Conservation (phyloP, 2,888 invertebrate genomes). For the Lingula anatina region DNA sequence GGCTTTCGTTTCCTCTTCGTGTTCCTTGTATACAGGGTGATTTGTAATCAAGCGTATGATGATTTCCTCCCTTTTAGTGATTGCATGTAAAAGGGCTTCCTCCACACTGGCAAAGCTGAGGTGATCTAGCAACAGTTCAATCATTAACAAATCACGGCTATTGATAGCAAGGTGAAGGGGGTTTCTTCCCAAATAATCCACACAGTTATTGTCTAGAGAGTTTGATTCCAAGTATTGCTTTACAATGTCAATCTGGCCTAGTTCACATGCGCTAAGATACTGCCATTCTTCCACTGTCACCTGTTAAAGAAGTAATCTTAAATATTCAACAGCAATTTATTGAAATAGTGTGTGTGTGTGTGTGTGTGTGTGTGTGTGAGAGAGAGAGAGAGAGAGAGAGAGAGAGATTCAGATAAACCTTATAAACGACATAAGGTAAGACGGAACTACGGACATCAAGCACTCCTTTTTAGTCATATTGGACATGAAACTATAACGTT, state of each 20-base stretch:
- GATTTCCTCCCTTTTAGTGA: slow-evolving; percentile 62
- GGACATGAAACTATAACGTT: too few species aligned
- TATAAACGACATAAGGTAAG: not conserved
- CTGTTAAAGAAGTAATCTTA: slow-evolving; percentile 15
- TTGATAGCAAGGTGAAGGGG: slow-evolving; percentile 67
- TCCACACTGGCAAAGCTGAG: slow-evolving; percentile 60
- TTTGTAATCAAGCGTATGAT: too few species aligned
- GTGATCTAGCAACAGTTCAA: slow-evolving; percentile 61
- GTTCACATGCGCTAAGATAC: slow-evolving; percentile 48
- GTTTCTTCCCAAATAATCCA: slow-evolving; percentile 61
- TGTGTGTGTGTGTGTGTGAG: not conserved
- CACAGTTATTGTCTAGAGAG: slow-evolving; percentile 40
- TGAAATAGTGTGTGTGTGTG: not conserved
- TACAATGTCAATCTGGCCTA: slow-evolving; percentile 48
- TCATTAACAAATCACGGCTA: slow-evolving; percentile 62
- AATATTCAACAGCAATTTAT: not conserved
- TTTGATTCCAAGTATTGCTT: slow-evolving; percentile 47
- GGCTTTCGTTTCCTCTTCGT: too few species aligned
- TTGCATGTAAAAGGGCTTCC: slow-evolving; percentile 66
- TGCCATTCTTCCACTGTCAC: slow-evolving; percentile 51
- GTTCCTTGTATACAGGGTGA: too few species aligned
- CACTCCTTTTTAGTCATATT: too few species aligned
- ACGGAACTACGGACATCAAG: not conserved
- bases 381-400: not conserved
- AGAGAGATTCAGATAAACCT: not conserved